phyloP scores from a whole-genome alignment of 2,888 invertebrate genomes.

The Sminthurides aquaticus region DNA sequence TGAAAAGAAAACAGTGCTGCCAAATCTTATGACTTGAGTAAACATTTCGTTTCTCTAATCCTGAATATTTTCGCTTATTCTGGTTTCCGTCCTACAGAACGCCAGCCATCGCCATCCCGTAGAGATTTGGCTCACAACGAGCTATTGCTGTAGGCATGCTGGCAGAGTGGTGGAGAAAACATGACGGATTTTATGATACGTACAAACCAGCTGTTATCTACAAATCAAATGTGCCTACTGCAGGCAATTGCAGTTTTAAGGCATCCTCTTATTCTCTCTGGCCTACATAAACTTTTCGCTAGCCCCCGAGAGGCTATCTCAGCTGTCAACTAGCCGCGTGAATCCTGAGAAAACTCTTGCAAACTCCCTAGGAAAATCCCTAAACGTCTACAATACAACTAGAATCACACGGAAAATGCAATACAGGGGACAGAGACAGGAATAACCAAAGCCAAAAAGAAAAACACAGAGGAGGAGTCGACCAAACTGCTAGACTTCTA shows the following conservation, averaged over 20 bases:
- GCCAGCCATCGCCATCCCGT: too few species aligned
- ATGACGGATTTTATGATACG: background rate
- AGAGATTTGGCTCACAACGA: too few species aligned
- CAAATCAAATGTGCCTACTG: conserved; percentile 24
- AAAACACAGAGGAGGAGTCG: too few species aligned
- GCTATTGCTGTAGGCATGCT: too few species aligned
- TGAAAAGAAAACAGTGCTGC: background rate
- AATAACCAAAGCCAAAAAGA: too few species aligned
- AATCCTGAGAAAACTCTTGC: background rate
- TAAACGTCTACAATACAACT: too few species aligned
- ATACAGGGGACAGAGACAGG: too few species aligned
- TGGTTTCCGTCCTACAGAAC: background rate
- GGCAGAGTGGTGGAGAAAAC: background rate
- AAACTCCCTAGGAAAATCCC: background rate
- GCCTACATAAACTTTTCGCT: too few species aligned
- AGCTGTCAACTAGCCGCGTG: too few species aligned
- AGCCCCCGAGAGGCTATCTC: too few species aligned
- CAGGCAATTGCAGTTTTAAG: conserved; percentile 23
- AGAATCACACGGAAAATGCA: too few species aligned
- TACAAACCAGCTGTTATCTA: conserved; percentile 23
- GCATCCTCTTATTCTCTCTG: background rate
- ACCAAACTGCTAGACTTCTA: too few species aligned
- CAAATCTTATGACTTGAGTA: background rate
- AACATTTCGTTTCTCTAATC: background rate
- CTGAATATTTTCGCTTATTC: background rate